Evolutionary conservation across 35 echinoderm and acorn worm species (phyloP), one percentile per base, ranked within the genome.

Genomic region (Amphiura filiformis): DNA sequence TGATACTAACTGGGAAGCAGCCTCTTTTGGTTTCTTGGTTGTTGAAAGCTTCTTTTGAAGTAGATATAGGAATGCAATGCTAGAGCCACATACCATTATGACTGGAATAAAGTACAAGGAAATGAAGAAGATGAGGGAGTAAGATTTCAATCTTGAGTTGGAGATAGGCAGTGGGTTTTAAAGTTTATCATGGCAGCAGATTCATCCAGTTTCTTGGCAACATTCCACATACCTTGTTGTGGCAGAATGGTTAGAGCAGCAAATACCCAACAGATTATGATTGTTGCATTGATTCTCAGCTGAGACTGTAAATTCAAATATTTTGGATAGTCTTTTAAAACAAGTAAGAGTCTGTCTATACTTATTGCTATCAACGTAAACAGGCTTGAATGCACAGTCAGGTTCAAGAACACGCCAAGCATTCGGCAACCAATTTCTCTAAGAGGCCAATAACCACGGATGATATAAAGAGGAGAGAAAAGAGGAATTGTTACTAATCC

Each of bases 251-350:
- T 85, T 14, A 85, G 83, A 23, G 36, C 5, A 14, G 83, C 83
- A 33, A 85, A 37, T 33, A 61, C 38, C 83, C 83, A 85, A 14
- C 47, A 56, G 0, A 34, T 40, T 22, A 61, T 35, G 56, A 85
- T 85, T 56, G 83, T 85, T 17, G 39, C 1, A 11, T 85, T 36
- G 1, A 85, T 40, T 2, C 39, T 34, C 3, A 23, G 37, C 34
- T 32, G 17, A 20, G 83, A 65, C 56, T 85, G 83, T 0, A 85
- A 31, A 20, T 36, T 70, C 3, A 85, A 37, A 38, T 85, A 85
- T 7, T 56, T 34, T 34, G 83, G 83, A 37, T 85, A 85, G 32
- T 85, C 83, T 31, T 35, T 85, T 13, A 61, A 70, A 32, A 85
- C 56, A 31, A 85, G 34, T 13, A 85, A 39, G 32, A 65, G 65